Conservation (phyloP, 23 tunicate species). For the Ciona savignyi region DNA sequence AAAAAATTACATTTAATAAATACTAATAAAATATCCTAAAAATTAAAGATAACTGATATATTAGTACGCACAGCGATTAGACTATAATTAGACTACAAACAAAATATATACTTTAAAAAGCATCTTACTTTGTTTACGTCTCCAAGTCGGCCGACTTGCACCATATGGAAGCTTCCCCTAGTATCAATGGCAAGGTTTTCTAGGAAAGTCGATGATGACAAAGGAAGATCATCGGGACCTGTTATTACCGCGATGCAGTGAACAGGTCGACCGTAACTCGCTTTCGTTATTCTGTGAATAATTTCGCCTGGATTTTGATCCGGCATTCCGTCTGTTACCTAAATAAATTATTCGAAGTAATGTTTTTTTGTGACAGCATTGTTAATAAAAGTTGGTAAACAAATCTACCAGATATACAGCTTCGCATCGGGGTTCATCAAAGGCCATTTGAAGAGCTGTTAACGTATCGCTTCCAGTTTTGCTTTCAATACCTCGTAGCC, state of each 20-base stretch:
- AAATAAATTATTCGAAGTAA: not conserved
- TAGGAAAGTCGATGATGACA: slow-evolving; percentile 25
- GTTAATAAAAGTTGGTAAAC: too few relatives aligned
- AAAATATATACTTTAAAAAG: not conserved
- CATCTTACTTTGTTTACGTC: slow-evolving; percentile 53
- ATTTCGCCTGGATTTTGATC: slow-evolving; percentile 56
- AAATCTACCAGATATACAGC: slow-evolving; percentile 76
- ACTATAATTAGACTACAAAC: not conserved
- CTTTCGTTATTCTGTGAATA: slow-evolving; percentile 27
- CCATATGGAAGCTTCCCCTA: slow-evolving; percentile 84
- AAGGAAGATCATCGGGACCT: slow-evolving; percentile 26
- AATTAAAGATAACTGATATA: not conserved
- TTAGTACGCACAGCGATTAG: not conserved
- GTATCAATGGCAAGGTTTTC: slow-evolving; percentile 72
- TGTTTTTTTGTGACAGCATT: too few relatives aligned
- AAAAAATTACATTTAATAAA: not conserved
- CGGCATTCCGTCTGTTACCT: slow-evolving; percentile 68
- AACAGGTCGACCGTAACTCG: slow-evolving; percentile 59
- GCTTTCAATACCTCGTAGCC: slow-evolving; percentile 64
- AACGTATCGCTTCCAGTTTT: slow-evolving; percentile 43
- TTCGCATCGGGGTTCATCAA: slow-evolving; percentile 56
- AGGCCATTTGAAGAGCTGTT: slow-evolving; percentile 66
- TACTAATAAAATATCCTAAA: not conserved
- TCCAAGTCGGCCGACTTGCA: slow-evolving; percentile 41
- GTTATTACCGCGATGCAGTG: slow-evolving; percentile 65